A percentile compares a stretch with the other conserved stretches of the same genome.
phyloP scores from a whole-genome alignment of 2,797 vertebrate species.

The Peromyscus aztecus region DNA sequence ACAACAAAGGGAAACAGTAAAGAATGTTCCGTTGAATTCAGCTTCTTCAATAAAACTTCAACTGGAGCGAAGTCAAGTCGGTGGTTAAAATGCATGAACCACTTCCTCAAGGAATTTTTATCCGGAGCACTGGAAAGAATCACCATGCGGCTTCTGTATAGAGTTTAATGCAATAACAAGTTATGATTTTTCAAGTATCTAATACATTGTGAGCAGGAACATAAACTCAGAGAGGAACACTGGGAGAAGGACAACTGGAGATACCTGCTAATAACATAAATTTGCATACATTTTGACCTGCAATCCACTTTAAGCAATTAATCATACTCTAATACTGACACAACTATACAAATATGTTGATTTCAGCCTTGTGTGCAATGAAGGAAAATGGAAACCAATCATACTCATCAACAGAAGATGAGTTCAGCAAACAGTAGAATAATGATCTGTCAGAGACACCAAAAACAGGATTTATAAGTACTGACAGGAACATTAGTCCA shows the following conservation, averaged over 20 bases:
- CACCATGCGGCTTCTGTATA: neutral
- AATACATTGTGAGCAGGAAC: neutral
- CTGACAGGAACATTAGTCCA: neutral
- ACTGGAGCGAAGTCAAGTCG: neutral
- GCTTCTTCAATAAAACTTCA: conserved; percentile 1
- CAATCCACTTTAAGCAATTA: conserved; percentile 9
- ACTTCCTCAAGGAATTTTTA: neutral
- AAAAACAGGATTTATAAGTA: neutral
- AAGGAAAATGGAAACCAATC: conserved; percentile 32
- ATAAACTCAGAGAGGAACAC: conserved; percentile 14
- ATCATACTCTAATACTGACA: neutral
- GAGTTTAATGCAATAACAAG: neutral
- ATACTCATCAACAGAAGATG: neutral
- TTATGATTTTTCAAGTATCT: neutral
- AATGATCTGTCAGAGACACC: neutral
- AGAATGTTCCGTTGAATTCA: neutral
- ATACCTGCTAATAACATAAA: conserved; percentile 48
- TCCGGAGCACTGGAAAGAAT: neutral
- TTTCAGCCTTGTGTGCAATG: neutral
- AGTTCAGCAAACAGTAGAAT: neutral
- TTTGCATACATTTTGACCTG: conserved; percentile 36
- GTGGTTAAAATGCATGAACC: neutral
- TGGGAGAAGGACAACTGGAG: conserved; percentile 16
- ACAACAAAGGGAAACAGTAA: neutral
- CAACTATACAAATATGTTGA: neutral